A percentile compares a stretch with the other conserved stretches of the same genome.
These are phyloP conservation scores for Plestiodon gilberti DNA, from an alignment of 2,113 vertebrate genomes.

Conservation along the genomic window DNA sequence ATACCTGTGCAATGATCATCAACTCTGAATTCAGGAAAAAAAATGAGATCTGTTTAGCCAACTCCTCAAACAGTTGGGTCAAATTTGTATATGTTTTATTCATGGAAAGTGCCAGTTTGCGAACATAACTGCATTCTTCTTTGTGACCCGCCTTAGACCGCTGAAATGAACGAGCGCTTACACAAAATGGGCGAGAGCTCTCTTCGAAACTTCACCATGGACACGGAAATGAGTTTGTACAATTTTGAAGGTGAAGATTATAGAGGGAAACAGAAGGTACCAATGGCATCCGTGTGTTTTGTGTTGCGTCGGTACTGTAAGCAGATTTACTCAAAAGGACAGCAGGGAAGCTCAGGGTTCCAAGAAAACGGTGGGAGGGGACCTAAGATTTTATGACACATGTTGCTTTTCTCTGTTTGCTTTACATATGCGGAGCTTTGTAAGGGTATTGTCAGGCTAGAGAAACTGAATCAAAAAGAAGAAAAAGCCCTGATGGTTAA, in stretches of 20 bases:
- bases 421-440: background rate
- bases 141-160: slow-evolving; percentile 76
- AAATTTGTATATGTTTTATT: background rate
- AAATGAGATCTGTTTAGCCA: background rate
- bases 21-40: background rate
- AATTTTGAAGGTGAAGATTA: slow-evolving; percentile 94
- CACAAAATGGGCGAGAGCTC: slow-evolving; percentile 89
- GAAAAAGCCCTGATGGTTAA: too few relatives aligned
- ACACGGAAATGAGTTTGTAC: slow-evolving; percentile 89
- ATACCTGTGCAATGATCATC: background rate
- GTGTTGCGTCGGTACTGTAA: background rate
- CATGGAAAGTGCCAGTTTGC: background rate
- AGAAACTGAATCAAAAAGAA: background rate
- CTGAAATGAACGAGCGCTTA: slow-evolving; percentile 89
- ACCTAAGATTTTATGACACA: background rate
- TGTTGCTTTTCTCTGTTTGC: background rate
- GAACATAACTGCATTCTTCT: slow-evolving; percentile 30
- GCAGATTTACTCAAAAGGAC: background rate
- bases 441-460: background rate
- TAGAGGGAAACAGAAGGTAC: slow-evolving; percentile 91
- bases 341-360: background rate
- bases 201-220: slow-evolving; percentile 88
- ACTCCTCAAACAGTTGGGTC: background rate
- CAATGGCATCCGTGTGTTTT: background rate
- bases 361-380: background rate